A percentile compares a stretch with the other conserved stretches of the same genome.
Evolutionary conservation across 2,113 vertebrate species (phyloP).

Genomic region (Conger conger): DNA sequence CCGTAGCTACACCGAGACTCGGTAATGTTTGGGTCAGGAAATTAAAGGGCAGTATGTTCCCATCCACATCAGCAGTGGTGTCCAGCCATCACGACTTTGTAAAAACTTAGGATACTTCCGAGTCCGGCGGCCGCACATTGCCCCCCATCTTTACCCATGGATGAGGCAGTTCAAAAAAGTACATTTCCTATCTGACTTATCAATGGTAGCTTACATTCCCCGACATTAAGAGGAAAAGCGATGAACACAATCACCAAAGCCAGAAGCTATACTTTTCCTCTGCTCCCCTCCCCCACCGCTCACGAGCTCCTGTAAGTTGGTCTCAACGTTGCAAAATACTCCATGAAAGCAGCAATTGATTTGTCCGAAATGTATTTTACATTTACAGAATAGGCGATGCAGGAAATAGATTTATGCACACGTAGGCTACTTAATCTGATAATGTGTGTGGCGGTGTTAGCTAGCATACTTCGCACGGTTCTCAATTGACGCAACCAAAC

Average conservation of each 20-base stretch:
- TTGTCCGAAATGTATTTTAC: neutral
- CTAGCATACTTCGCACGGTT: neutral
- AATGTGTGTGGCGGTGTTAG: neutral
- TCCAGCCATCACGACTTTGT: neutral
- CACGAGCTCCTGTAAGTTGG: conserved; percentile 13
- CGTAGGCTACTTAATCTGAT: neutral
- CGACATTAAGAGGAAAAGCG: conserved; percentile 3
- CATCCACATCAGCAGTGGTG: neutral
- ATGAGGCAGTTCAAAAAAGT: neutral
- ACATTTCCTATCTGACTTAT: neutral
- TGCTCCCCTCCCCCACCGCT: conserved; percentile 2
- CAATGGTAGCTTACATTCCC: too few species aligned
- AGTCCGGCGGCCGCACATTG: neutral
- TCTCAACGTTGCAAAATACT: conserved; percentile 1
- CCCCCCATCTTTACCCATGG: neutral
- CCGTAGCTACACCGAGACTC: neutral
- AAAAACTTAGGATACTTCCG: neutral
- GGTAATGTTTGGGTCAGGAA: neutral
- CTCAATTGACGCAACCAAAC: neutral
- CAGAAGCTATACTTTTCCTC: conserved; percentile 3
- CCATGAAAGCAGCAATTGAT: neutral
- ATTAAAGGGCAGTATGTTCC: neutral
- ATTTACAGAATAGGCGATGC: neutral
- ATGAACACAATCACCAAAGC: conserved; percentile 1
- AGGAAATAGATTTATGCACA: neutral